These are phyloP conservation scores for Hylia prasina DNA, from an alignment of 2,113 vertebrate species.

Conservation along the genomic window DNA sequence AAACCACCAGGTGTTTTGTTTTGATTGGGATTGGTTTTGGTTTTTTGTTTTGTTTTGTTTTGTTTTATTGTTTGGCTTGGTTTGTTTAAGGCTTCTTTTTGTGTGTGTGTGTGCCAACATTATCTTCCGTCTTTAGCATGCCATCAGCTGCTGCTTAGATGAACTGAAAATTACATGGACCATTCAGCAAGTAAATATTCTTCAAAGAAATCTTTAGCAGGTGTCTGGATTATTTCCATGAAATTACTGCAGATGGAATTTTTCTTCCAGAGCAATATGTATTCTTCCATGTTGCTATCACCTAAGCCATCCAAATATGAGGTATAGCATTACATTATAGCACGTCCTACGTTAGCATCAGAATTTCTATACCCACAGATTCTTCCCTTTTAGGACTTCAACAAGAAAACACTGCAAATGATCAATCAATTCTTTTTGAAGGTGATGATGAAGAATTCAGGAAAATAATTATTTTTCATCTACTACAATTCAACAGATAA, in stretches of 20 bases:
- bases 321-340: neutral
- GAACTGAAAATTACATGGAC: neutral
- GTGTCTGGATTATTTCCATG: neutral
- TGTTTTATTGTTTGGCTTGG: neutral
- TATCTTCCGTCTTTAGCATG: neutral
- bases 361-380: neutral
- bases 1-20: neutral
- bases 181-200: neutral
- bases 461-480: neutral
- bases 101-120: neutral
- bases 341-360: neutral
- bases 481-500: neutral
- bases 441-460: neutral
- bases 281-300: neutral
- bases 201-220: neutral
- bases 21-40: neutral
- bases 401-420: neutral
- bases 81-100: neutral
- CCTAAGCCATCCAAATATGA: neutral
- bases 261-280: neutral
- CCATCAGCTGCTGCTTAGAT: neutral
- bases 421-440: neutral
- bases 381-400: neutral
- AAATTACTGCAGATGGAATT: neutral
- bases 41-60: no score